Evolutionary conservation across 2,113 vertebrate genomes (phyloP).

Genomic region (Cettia cetti): DNA sequence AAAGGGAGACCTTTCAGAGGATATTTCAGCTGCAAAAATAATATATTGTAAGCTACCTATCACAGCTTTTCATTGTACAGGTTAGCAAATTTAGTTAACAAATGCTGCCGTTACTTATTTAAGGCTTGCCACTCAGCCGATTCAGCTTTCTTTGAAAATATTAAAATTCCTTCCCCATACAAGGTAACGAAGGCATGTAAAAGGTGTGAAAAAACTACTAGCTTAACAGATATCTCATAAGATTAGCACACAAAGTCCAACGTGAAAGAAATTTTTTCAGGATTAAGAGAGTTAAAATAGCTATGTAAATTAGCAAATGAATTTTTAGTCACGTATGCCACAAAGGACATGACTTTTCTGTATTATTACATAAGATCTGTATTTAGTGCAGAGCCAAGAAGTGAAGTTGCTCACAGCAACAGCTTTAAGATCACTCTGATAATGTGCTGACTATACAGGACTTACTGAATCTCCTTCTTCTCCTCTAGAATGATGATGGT

Average conservation of each 20-base stretch:
- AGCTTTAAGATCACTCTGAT: neutral
- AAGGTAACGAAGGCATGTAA: neutral
- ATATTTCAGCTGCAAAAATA: neutral
- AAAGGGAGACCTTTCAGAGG: neutral
- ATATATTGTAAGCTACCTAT: neutral
- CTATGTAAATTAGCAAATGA: neutral
- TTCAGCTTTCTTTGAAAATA: neutral
- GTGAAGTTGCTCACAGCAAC: neutral
- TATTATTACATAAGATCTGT: neutral
- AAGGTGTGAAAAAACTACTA: neutral
- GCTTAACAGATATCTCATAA: neutral
- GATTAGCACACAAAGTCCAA: neutral
- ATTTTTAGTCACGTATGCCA: neutral
- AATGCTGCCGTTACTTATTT: neutral
- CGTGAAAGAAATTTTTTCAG: neutral
- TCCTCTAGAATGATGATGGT: neutral
- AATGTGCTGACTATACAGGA: neutral
- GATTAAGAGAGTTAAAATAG: neutral
- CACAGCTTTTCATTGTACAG: neutral
- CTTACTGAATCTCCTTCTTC: neutral
- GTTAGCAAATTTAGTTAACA: neutral
- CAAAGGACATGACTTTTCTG: neutral
- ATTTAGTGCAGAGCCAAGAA: neutral
- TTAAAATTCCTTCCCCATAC: neutral
- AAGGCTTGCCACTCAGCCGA: neutral